Percentiles rank a stretch among this genome's conserved stretches.
These are phyloP conservation scores for Rhagonycha lutea DNA, from an alignment of 2,888 invertebrate species.

Conservation along the genomic window DNA sequence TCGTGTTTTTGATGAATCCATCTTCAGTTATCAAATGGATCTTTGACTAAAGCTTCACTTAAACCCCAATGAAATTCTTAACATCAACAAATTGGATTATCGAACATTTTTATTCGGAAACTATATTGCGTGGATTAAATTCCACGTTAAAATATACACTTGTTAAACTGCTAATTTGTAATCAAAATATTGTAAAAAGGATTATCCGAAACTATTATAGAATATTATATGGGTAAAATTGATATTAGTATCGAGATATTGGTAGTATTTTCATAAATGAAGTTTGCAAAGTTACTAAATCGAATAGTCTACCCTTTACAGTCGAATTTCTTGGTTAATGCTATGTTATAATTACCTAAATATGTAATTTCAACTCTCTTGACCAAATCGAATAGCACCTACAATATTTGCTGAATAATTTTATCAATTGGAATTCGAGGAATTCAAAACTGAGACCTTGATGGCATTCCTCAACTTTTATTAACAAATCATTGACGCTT, in stretches of 20 bases:
- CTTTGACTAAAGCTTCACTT: no score
- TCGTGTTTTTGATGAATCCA: no score
- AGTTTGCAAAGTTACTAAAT: neutral
- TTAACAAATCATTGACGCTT: neutral
- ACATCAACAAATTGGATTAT: no score
- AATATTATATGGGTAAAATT: no score
- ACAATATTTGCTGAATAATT: neutral
- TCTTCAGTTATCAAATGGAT: no score
- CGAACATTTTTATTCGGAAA: no score
- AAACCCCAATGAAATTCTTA: no score
- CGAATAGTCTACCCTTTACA: neutral
- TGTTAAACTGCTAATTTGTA: no score
- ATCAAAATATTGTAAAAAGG: no score
- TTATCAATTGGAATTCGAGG: neutral
- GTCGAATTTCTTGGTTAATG: neutral
- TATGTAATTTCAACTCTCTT: neutral
- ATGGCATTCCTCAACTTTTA: neutral
- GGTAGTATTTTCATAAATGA: neutral
- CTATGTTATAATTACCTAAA: neutral
- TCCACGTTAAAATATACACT: no score
- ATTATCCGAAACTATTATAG: no score
- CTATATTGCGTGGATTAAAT: no score
- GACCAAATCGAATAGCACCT: neutral
- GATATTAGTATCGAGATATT: neutral
- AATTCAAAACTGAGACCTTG: neutral